Conservation (phyloP, 2,113 vertebrate genomes). For the Austrofundulus limnaeus region DNA sequence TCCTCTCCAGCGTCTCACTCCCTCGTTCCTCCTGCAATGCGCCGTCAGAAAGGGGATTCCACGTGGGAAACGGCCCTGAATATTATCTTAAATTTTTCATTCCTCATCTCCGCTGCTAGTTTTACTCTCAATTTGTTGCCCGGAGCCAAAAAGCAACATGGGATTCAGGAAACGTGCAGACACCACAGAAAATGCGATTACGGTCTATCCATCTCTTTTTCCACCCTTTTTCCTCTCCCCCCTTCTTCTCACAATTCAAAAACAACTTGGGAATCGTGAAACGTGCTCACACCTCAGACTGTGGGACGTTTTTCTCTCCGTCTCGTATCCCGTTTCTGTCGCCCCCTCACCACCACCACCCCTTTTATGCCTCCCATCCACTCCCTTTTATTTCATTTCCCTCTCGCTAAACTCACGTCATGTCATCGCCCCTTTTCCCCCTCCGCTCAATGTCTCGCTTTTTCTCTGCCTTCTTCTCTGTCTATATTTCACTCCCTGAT, state of each 20-base stretch:
- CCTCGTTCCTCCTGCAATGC: slow-evolving; percentile 34
- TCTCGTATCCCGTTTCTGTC: slow-evolving; percentile 16
- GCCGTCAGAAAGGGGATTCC: slow-evolving; percentile 56
- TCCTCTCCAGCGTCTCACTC: slow-evolving; percentile 23
- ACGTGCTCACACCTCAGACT: slow-evolving; percentile 52
- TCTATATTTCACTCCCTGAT: slow-evolving; percentile 61
- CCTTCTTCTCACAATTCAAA: slow-evolving; percentile 17
- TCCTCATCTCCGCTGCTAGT: slow-evolving; percentile 61
- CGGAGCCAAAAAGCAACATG: slow-evolving; percentile 69
- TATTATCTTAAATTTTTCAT: slow-evolving; percentile 72
- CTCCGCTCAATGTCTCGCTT: slow-evolving; percentile 35
- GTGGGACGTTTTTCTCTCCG: slow-evolving; percentile 25
- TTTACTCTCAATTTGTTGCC: slow-evolving; percentile 75
- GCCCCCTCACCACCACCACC: too few species aligned
- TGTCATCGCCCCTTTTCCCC: slow-evolving; percentile 42
- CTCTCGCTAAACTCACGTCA: slow-evolving; percentile 23
- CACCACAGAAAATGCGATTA: slow-evolving; percentile 67
- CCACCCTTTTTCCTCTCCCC: slow-evolving; percentile 2
- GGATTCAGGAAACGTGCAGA: slow-evolving; percentile 70
- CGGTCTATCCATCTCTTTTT: slow-evolving; percentile 55
- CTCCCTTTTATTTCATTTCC: slow-evolving; percentile 34
- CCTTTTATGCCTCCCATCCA: slow-evolving; percentile 11
- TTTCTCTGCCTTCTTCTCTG: slow-evolving; percentile 21
- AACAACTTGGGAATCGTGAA: slow-evolving; percentile 60
- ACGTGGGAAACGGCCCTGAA: slow-evolving; percentile 54